Evolutionary conservation across 2,113 vertebrate species (phyloP).

Genomic region (Calcarius ornatus): DNA sequence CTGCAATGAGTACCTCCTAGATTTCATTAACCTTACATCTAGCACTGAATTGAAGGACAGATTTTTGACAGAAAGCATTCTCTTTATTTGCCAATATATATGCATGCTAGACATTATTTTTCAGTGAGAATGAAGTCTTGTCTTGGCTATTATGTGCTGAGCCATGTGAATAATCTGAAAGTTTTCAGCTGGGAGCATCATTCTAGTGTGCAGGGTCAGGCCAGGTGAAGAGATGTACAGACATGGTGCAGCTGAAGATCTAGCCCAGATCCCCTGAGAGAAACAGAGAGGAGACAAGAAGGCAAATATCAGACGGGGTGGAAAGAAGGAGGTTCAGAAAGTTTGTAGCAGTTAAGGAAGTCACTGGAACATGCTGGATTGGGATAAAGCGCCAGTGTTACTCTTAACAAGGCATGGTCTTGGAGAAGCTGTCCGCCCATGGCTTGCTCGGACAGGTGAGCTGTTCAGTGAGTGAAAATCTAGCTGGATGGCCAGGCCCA

Average conservation of each 20-base stretch:
- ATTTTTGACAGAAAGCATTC: neutral
- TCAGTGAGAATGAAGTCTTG: neutral
- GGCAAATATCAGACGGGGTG: neutral
- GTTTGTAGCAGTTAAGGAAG: neutral
- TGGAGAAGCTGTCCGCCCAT: neutral
- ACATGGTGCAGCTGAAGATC: neutral
- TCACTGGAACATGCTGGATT: neutral
- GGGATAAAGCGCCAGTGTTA: neutral
- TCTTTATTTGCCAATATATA: neutral
- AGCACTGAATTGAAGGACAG: neutral
- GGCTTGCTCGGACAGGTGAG: rapidly evolving
- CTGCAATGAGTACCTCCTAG: neutral
- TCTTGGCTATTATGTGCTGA: neutral
- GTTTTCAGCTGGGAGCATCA: neutral
- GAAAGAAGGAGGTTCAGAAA: neutral
- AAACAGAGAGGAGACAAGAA: neutral
- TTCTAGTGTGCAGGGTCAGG: neutral
- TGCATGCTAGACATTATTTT: neutral
- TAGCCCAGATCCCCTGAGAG: neutral
- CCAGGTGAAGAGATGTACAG: neutral
- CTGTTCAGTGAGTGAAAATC: neutral
- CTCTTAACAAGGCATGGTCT: neutral
- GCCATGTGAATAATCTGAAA: neutral
- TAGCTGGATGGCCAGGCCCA: neutral
- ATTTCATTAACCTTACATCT: neutral